Conservation (phyloP, 2,113 vertebrate species). For the Marmota flaviventris region DNA sequence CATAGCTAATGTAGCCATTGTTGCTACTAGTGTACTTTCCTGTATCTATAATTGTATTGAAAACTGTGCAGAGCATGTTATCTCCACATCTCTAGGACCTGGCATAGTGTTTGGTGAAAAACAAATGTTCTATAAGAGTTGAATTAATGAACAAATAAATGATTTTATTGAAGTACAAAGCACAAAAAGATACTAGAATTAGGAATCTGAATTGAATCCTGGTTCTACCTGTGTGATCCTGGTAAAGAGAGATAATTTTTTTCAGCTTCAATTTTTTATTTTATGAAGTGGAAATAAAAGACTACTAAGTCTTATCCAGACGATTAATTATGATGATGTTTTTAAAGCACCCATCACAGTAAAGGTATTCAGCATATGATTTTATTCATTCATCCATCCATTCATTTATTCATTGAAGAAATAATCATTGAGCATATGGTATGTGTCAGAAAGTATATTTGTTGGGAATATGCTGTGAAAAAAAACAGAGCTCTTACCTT, state of each 20-base stretch:
- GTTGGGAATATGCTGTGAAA: not conserved
- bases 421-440: not conserved
- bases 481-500: not conserved
- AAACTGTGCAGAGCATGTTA: not conserved
- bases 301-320: not conserved
- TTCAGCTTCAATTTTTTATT: not conserved
- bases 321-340: not conserved
- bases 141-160: not conserved
- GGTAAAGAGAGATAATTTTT: not conserved
- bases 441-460: not conserved
- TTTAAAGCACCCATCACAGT: not conserved
- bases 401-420: conserved; percentile 2
- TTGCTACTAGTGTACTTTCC: not conserved
- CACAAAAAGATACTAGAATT: conserved; percentile 16
- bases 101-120: conserved; percentile 8
- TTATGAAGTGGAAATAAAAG: conserved; percentile 36
- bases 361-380: not conserved
- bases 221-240: conserved; percentile 13
- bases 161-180: not conserved
- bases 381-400: not conserved
- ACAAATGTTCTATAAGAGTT: not conserved
- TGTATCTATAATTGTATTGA: not conserved
- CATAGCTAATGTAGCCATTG: conserved; percentile 3
- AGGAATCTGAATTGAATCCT: conserved; percentile 19
- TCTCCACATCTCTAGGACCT: not conserved